These are phyloP conservation scores for Hippoglossus stenolepis DNA, from an alignment of 2,113 vertebrate genomes.

Conservation along the genomic window DNA sequence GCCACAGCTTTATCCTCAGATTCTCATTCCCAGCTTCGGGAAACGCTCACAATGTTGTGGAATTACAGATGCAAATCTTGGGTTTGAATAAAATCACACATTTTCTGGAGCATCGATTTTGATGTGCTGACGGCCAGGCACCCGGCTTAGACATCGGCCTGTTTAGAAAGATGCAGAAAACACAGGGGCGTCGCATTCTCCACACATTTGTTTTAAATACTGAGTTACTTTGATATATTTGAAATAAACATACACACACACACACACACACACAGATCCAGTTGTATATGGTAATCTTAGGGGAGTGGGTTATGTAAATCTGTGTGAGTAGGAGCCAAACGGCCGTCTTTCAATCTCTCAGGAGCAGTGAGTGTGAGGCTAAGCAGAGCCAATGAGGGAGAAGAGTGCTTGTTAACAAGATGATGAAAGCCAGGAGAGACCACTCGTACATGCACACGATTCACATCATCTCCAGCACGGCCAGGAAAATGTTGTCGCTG, in stretches of 20 bases:
- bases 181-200: neutral
- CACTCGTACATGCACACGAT: slow-evolving; percentile 4
- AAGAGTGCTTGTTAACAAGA: slow-evolving; percentile 23
- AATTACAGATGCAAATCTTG: slow-evolving; percentile 33
- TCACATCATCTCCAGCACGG: neutral
- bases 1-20: slow-evolving; percentile 4
- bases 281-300: slow-evolving; percentile 7
- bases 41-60: slow-evolving; percentile 18
- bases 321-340: slow-evolving; percentile 38
- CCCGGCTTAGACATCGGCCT: slow-evolving; percentile 11
- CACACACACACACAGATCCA: neutral
- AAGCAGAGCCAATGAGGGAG: slow-evolving; percentile 15
- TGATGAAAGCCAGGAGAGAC: slow-evolving; percentile 20
- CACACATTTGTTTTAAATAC: slow-evolving; percentile 27
- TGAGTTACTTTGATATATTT: slow-evolving; percentile 42
- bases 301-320: slow-evolving; percentile 38
- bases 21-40: slow-evolving; percentile 11
- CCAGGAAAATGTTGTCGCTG: slow-evolving; percentile 4
- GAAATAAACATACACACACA: slow-evolving; percentile 11
- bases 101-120: slow-evolving; percentile 51
- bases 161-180: slow-evolving; percentile 8
- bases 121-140: neutral
- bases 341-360: slow-evolving; percentile 26
- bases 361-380: slow-evolving; percentile 20
- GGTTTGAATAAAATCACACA: slow-evolving; percentile 39